These are phyloP conservation scores for Seira ritae DNA, from an alignment of 2,888 invertebrate species.

Conservation along the genomic window DNA sequence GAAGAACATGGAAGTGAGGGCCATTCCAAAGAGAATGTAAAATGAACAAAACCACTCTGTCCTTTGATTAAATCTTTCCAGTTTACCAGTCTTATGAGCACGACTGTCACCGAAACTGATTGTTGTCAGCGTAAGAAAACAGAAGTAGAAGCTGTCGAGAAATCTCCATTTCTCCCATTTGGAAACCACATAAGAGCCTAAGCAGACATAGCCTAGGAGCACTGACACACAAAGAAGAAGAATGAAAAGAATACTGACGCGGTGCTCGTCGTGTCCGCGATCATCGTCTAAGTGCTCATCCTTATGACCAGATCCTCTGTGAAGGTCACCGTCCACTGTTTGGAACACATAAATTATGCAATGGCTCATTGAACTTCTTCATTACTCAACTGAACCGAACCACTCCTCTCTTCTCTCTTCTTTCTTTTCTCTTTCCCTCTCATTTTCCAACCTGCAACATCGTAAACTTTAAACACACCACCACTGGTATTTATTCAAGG, in stretches of 20 bases:
- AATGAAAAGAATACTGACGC: conserved; percentile 91
- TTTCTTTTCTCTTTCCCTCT: conserved; percentile 28
- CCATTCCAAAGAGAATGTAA: conserved; percentile 91
- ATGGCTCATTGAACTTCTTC: conserved; percentile 73
- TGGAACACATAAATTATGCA: conserved; percentile 71
- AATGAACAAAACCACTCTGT: conserved; percentile 93
- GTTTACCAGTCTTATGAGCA: conserved; percentile 70
- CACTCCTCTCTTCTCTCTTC: conserved; percentile 15
- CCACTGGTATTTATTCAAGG: too few relatives aligned
- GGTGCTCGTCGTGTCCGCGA: conserved; percentile 79
- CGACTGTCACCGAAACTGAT: conserved; percentile 88
- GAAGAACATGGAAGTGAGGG: conserved; percentile 92
- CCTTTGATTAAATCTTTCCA: conserved; percentile 76
- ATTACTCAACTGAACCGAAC: conserved; percentile 47
- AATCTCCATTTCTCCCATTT: conserved; percentile 79
- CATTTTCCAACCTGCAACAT: too few relatives aligned
- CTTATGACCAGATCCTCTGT: conserved; percentile 49
- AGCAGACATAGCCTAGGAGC: conserved; percentile 87
- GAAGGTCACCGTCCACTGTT: conserved; percentile 65
- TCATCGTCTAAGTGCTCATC: conserved; percentile 66
- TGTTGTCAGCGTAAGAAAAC: conserved; percentile 77
- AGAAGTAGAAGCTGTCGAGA: conserved; percentile 77
- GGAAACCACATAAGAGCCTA: conserved; percentile 78
- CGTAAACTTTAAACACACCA: too few relatives aligned
- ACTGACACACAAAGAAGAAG: conserved; percentile 91